Evolutionary conservation across 2,888 invertebrate species (phyloP).

Genomic region (Drosophila mulleri): DNA sequence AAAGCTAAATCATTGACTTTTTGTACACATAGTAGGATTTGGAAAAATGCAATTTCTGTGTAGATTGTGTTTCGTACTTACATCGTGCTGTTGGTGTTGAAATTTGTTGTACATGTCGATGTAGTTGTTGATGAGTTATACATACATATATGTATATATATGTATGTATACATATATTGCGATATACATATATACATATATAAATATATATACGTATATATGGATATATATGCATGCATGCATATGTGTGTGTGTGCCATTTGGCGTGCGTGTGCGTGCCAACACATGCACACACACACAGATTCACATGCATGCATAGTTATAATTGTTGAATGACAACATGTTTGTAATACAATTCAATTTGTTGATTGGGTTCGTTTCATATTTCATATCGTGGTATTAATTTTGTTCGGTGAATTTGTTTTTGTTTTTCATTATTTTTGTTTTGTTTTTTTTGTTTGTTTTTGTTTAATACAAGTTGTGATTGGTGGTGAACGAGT

Average conservation of each 20-base stretch:
- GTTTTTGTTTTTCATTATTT: conserved; percentile 10
- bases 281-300: conserved; percentile 22
- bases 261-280: neutral
- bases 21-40: conserved; percentile 57
- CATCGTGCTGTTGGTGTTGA: conserved; percentile 85
- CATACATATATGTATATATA: neutral
- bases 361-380: conserved; percentile 52
- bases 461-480: conserved; percentile 19
- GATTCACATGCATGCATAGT: conserved; percentile 61
- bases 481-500: conserved; percentile 53
- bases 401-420: conserved; percentile 32
- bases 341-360: conserved; percentile 52
- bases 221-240: neutral
- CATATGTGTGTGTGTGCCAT: conserved; percentile 47
- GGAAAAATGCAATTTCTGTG: conserved; percentile 71
- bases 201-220: conserved; percentile 16
- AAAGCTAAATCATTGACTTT: conserved; percentile 59
- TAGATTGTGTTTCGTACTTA: conserved; percentile 84
- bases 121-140: conserved; percentile 64
- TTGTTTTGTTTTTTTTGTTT: too few relatives aligned
- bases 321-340: conserved; percentile 49
- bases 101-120: conserved; percentile 81
- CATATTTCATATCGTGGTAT: conserved; percentile 36
- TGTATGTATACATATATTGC: conserved; percentile 12
- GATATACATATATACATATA: conserved; percentile 12